These are phyloP conservation scores for Paguma larvata DNA, from an alignment of 2,797 vertebrate species.

Conservation along the genomic window DNA sequence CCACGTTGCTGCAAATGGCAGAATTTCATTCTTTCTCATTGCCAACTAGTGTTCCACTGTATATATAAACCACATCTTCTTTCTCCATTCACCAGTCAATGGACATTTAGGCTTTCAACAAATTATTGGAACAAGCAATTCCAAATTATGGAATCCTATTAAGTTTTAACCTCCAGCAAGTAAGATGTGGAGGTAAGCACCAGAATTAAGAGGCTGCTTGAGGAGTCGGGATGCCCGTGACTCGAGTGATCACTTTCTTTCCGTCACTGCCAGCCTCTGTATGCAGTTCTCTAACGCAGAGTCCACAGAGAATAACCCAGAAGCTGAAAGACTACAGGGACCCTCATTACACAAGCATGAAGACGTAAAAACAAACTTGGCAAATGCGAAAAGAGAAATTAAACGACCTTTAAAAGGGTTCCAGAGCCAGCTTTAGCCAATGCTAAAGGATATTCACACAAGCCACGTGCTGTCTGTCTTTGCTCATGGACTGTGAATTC, in stretches of 20 bases:
- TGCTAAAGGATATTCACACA: neutral
- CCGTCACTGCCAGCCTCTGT: neutral
- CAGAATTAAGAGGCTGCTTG: neutral
- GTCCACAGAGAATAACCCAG: neutral
- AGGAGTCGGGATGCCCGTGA: neutral
- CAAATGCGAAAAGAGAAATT: constrained; percentile 36
- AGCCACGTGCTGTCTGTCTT: neutral
- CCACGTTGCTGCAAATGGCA: too few species aligned
- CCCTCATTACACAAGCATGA: neutral
- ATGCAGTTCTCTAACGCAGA: neutral
- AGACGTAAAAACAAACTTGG: constrained; percentile 36
- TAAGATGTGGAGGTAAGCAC: neutral
- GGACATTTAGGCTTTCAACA: too few species aligned
- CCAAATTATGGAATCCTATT: neutral
- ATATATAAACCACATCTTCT: too few species aligned
- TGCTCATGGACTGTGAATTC: neutral
- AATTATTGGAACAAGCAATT: too few species aligned
- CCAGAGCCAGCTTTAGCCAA: neutral
- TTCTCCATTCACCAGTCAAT: too few species aligned
- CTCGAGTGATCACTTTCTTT: neutral
- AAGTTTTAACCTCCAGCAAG: neutral
- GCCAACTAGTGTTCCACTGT: too few species aligned
- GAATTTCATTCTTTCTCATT: too few species aligned
- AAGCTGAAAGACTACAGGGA: constrained; percentile 22
- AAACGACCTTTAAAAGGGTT: constrained; percentile 41